phyloP scores from a whole-genome alignment of 2,113 vertebrate genomes.

The Chaenocephalus aceratus region DNA sequence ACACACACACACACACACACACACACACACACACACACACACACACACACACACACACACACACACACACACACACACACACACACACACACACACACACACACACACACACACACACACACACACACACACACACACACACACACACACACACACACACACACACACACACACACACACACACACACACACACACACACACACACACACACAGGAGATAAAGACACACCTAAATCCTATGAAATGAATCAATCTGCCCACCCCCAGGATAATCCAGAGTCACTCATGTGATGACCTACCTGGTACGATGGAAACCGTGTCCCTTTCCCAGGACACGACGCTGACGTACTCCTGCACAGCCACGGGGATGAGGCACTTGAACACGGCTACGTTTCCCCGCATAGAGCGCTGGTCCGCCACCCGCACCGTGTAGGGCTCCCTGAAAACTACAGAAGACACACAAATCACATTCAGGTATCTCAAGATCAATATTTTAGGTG shows the following conservation, averaged over 20 bases:
- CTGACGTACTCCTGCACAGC: constrained; percentile 99
- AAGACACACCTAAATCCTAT: constrained; percentile 21
- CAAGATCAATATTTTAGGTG: neutral
- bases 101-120: constrained; percentile 26
- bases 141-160: constrained; percentile 19
- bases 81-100: constrained; percentile 6
- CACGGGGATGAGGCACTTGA: constrained; percentile 99
- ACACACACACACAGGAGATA: constrained; percentile 30
- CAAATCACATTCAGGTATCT: constrained; percentile 5
- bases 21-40: constrained; percentile 29
- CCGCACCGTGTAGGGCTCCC: constrained; percentile 99
- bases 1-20: constrained; percentile 25
- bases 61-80: constrained; percentile 18
- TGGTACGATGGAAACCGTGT: constrained; percentile 97
- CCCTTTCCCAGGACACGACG: constrained; percentile 99
- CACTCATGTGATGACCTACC: constrained; percentile 85
- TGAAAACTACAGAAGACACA: constrained; percentile 86
- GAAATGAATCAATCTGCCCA: constrained; percentile 18
- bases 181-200: constrained; percentile 33
- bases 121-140: constrained; percentile 32
- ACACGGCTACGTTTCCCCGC: constrained; percentile 98
- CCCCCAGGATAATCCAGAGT: neutral
- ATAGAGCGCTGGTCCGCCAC: constrained; percentile 99
- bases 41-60: constrained; percentile 32
- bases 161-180: constrained; percentile 27